Base-by-base conservation (phyloP, 2,113 vertebrate species). In the Orientallactaga bullata region DNA sequence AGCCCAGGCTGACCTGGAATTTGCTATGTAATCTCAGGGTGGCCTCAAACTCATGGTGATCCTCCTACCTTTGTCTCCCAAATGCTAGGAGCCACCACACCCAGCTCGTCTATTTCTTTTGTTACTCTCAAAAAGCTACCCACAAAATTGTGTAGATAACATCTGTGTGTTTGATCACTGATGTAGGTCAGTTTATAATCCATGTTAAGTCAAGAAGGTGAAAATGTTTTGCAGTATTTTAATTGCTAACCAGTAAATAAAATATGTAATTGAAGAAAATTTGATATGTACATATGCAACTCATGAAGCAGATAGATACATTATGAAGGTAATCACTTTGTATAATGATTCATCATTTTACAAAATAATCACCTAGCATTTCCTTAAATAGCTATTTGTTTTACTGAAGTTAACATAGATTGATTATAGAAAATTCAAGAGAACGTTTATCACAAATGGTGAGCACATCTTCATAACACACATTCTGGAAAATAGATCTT, bases 311-410 rank as follows among this genome's bases (percentile, higher is more conserved):
- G 24, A 90, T 66, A 76, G 6, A 85, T 77, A 55, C 55, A 55
- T 95, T 66, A 24, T 37, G 15, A 85, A 86, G 39, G 69, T 82
- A 78, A 89, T 28, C 73, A 88, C 51, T 91, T 95, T 93, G 77
- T 93, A 96, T 96, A 96, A 94, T 89, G 89, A 76, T 88, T 94
- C 47, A 76, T 88, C n/a, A 37, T 86, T 78, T 88, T 94, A 95
- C 61, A 94, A 96, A 95, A 94, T 78, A 94, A 65, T 85, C 65
- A 18, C 72, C 42, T 61, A 65, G 23, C 3, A 4, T 28, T 83
- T 73, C 69, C 78, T 72, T 60, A 60, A 24, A 74, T 77, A 86
- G 47, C 9, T 61, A 42, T 2, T 91, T 92, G 94, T 30, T 11
- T 11, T 85, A 32, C 51, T 91, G 73, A 87, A 88, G 72, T 89